These are phyloP conservation scores for Sanderia malayensis DNA, from an alignment of 30 jellyfish, hydroid and myxozoan species.

Conservation along the genomic window DNA sequence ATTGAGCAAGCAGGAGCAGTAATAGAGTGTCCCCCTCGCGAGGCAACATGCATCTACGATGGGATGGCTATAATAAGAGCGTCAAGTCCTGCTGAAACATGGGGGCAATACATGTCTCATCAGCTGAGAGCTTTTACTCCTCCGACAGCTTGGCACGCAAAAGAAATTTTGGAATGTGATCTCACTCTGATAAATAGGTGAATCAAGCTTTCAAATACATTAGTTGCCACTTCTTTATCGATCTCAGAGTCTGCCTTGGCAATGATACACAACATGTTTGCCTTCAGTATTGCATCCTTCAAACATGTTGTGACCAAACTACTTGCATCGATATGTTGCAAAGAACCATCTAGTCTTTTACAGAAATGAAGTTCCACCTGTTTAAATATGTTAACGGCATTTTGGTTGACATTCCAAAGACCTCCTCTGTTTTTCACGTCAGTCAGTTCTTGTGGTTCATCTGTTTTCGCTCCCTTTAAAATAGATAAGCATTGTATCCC, in stretches of 20 bases:
- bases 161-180: neutral
- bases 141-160: constrained; percentile 6
- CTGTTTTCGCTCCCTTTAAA: too few species aligned
- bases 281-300: too few species aligned
- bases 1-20: constrained; percentile 19
- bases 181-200: neutral
- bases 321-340: too few species aligned
- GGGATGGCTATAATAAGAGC: constrained; percentile 16
- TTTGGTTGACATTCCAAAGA: too few species aligned
- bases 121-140: constrained; percentile 5
- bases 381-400: too few species aligned
- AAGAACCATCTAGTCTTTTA: too few species aligned
- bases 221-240: neutral
- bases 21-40: constrained; percentile 21
- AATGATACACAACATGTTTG: too few species aligned
- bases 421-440: too few species aligned
- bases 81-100: constrained; percentile 2
- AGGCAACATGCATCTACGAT: constrained; percentile 22
- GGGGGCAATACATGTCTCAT: constrained; percentile 3
- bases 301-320: too few species aligned
- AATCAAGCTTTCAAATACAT: neutral
- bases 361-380: too few species aligned
- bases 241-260: neutral
- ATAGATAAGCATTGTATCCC: too few species aligned
- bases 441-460: too few species aligned